Conservation (phyloP, 53 echinoderm and acorn worm genomes). For the Zoroaster sp. region DNA sequence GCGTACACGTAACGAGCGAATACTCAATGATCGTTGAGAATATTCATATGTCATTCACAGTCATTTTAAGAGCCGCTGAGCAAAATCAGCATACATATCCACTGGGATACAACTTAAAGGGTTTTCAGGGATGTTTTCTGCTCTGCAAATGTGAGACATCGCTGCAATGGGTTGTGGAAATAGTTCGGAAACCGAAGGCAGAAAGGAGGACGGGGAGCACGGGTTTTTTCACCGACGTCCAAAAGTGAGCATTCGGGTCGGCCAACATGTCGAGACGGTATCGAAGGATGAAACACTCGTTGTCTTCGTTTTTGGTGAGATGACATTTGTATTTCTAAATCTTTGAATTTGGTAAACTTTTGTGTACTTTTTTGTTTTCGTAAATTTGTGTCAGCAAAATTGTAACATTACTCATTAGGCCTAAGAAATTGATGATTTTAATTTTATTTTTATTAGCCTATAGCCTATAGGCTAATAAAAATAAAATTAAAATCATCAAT, state of each 20-base stretch:
- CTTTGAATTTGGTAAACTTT: not conserved
- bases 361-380: not conserved
- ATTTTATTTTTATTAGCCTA: no score
- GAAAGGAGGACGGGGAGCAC: conserved; percentile 80
- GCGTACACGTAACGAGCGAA: not conserved
- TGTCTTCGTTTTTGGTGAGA: conserved; percentile 96
- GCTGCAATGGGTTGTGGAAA: conserved; percentile 91
- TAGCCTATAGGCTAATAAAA: no score
- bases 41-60: no score
- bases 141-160: conserved; percentile 6
- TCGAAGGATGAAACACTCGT: conserved; percentile 69
- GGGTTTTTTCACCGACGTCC: conserved; percentile 88
- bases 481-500: no score
- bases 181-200: conserved; percentile 81
- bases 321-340: not conserved
- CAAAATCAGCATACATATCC: no score
- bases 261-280: conserved; percentile 65
- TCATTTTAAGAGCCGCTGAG: no score
- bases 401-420: no score
- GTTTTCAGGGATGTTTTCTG: conserved; percentile 28
- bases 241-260: conserved; percentile 92
- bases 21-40: not conserved
- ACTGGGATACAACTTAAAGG: no score
- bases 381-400: no score
- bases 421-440: no score